Evolutionary conservation across 2,888 invertebrate species (phyloP).

Genomic region (Pollenia labialis): DNA sequence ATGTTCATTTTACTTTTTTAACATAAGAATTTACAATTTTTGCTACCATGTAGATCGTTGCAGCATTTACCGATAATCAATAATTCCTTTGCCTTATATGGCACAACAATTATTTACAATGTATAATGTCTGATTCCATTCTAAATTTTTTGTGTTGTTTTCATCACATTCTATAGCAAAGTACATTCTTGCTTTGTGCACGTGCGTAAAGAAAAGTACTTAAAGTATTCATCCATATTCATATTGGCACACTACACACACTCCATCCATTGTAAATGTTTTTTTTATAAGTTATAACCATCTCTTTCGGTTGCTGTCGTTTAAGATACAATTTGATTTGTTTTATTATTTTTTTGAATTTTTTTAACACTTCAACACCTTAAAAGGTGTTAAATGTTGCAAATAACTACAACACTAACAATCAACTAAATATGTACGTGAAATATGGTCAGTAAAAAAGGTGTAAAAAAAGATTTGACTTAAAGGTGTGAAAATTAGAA

Average conservation of each 20-base stretch:
- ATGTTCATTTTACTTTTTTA: too few relatives aligned
- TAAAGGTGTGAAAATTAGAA: constrained; percentile 61
- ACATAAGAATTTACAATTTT: too few relatives aligned
- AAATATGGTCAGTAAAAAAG: constrained; percentile 26
- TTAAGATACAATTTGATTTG: constrained; percentile 9
- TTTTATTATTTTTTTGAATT: not conserved
- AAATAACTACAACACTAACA: constrained; percentile 42
- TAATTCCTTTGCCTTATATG: too few relatives aligned
- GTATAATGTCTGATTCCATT: too few relatives aligned
- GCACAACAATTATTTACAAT: too few relatives aligned
- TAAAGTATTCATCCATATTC: constrained; percentile 38
- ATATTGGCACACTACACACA: constrained; percentile 10
- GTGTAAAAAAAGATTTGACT: constrained; percentile 35
- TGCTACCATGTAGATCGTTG: too few relatives aligned
- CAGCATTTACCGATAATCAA: too few relatives aligned
- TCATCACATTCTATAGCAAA: too few relatives aligned
- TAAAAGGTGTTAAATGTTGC: constrained; percentile 68
- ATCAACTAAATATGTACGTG: constrained; percentile 6
- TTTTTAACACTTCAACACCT: constrained; percentile 52
- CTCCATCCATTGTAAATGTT: not conserved
- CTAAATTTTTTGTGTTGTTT: too few relatives aligned
- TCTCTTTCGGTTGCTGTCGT: not conserved
- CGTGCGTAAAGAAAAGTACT: constrained; percentile 45
- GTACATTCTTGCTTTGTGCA: constrained; percentile 13
- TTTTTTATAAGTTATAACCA: too few relatives aligned